Base-by-base conservation (phyloP, 2,797 vertebrate genomes). In the Toxotes lorentzi region DNA sequence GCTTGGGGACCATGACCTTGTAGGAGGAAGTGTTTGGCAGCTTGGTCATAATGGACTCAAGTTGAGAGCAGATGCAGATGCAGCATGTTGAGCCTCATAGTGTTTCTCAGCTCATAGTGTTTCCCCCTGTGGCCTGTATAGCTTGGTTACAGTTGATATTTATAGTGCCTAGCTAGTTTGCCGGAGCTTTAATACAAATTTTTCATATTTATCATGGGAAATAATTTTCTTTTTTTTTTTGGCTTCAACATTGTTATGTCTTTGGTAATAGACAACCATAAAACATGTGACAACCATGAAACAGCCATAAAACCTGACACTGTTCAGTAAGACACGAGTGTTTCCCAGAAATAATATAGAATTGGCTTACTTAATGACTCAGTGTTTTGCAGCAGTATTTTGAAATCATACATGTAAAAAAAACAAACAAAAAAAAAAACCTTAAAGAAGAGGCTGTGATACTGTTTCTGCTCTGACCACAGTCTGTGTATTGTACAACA, bases 21-120 rank as follows among this genome's bases (percentile, higher is more conserved):
- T 83, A 69, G 72, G 47, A 87, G 75, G 87, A 85, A 86, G 72
- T 11, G 32, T 89, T 78, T 87, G 83, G 84, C 87, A 91, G 87
- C 77, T 68, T 0, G 48, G 35, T 81, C 51, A 51, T 74, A 83
- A 82, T 77, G 78, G 54, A 71, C 68, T 71, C 56, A 67, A 67
- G 54, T 69, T 87, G 83, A 90, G 75, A 74, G 69, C 64, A 2
- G n/a, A n/a, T 68, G 50, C 88, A 89, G 83, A 85, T 70, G 11
- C 66, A 27, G 32, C 60, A 30, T 4, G 5, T 48, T 16, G 51
- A 87, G 84, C 76, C n/a, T n/a, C 76, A 70, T 63, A 80, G 70
- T n/a, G 53, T 83, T 21, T 59, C 66, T 66, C 69, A 45, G 43
- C 70, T 40, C 34, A 2, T 14, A 30, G 14, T 47, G 65, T 74